Base-by-base conservation (phyloP, 2,113 vertebrate genomes). In the Drymodes brunneopygia region DNA sequence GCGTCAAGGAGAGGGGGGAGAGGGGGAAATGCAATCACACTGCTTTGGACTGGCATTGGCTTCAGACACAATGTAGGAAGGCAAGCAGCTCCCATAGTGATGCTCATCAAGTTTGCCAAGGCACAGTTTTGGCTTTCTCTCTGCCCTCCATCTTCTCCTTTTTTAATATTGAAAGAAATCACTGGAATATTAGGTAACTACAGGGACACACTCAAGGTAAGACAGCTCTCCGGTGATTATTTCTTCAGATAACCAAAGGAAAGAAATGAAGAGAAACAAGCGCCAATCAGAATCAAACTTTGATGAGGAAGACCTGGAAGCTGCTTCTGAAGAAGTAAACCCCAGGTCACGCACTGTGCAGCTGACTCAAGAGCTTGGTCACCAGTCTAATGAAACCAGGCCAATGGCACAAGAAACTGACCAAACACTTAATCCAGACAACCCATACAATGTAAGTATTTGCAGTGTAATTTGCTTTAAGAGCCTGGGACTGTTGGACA, bases 361-460 rank as follows among this genome's bases (percentile, higher is more conserved):
- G 58, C 87, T 91, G 70, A 64, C 58, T 86, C 81, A 74, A 95
- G 94, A 96, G 80, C 94, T 96, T 64, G 95, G 85, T 81, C 96
- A 53, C 28, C 97, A 53, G 2, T 77, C 23, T 47, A 98, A 98
- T 22, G 96, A 92, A 71, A 98, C 95, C 51, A 91, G 89, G 69
- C 97, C 97, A 51, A 47, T 94, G 71, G 84, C 83, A 65, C 98
- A 98, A 69, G 98, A 98, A 61, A 97, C 86, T 0, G 96, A 97
- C 31, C 97, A 98, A 31, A 94, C 95, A 2, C 98, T 98, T 96
- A 99, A 99, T 87, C 99, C 99, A 2, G 98, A 99, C 60, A 99
- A 99, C 90, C 99, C 99, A 27, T 99, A 99, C 61, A 98, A 99
- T 2, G 99, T 99, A 97, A 98, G 99, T 96, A 74, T 73, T 62